Conservation (phyloP, 2,113 vertebrate species). For the Syrrhaptes paradoxus region DNA sequence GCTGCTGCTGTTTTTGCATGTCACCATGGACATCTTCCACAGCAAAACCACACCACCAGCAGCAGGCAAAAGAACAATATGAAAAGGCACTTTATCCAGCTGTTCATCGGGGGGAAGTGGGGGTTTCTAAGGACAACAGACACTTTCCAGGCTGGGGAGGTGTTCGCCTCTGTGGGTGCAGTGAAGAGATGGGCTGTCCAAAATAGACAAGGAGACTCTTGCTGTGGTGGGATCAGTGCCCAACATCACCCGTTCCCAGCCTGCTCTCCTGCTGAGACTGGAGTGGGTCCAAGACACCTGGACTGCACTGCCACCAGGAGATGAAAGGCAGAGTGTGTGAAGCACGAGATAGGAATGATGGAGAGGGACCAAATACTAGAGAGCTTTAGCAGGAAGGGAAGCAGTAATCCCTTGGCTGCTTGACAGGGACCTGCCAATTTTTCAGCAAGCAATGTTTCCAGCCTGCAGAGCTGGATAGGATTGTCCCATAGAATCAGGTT, state of each 20-base stretch:
- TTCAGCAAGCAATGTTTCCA: background rate
- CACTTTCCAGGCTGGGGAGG: background rate
- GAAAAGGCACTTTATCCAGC: rapidly evolving
- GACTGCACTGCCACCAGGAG: background rate
- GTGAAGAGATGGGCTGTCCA: background rate
- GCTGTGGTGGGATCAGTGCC: background rate
- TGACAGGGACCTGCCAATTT: slow-evolving; percentile 10
- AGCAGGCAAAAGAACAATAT: background rate
- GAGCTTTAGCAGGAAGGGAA: background rate
- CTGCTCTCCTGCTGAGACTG: background rate
- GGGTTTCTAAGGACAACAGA: background rate
- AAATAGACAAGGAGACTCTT: background rate
- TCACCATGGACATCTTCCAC: background rate
- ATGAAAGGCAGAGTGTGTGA: background rate
- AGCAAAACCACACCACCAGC: background rate
- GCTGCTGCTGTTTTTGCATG: background rate
- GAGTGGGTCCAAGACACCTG: background rate
- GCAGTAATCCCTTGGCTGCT: slow-evolving; percentile 23
- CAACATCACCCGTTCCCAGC: background rate
- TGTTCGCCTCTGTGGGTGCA: background rate
- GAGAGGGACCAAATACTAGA: background rate
- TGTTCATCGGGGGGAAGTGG: background rate
- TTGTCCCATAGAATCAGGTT: background rate
- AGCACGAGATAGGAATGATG: background rate
- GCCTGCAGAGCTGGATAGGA: background rate